phyloP scores from a whole-genome alignment of 53 echinoderm and acorn worm genomes.

The Mesocentrotus franciscanus region DNA sequence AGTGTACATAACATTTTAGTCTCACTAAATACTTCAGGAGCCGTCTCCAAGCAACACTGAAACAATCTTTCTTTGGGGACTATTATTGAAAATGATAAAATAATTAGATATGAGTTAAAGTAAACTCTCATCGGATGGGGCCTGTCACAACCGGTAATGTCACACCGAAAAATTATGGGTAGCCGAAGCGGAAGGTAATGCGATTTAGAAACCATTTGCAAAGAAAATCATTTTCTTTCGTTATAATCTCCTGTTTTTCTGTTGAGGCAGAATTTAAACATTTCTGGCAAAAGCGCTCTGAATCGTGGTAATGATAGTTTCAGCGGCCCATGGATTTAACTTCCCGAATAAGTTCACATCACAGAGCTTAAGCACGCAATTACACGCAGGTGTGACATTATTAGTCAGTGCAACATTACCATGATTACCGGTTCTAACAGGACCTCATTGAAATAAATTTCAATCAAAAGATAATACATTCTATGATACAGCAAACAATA shows the following conservation, averaged over 20 bases:
- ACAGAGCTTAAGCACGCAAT: slow-evolving; percentile 17
- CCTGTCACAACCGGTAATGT: slow-evolving; percentile 22
- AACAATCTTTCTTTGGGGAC: slow-evolving; percentile 36
- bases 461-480: slow-evolving; percentile 57
- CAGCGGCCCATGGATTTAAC: slow-evolving; percentile 39
- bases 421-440: not conserved
- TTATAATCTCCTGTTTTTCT: slow-evolving; percentile 28
- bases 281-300: slow-evolving; percentile 39
- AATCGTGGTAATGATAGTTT: slow-evolving; percentile 25
- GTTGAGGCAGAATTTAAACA: slow-evolving; percentile 40
- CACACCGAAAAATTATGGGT: not conserved
- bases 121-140: slow-evolving; percentile 54
- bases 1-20: slow-evolving; percentile 31
- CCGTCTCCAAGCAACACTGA: slow-evolving; percentile 22
- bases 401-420: not conserved
- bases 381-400: slow-evolving; percentile 40
- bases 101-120: slow-evolving; percentile 47
- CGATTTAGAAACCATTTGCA: not conserved
- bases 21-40: slow-evolving; percentile 39
- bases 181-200: not conserved
- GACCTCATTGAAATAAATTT: slow-evolving; percentile 32
- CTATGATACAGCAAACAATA: slow-evolving; percentile 11
- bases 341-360: slow-evolving; percentile 39
- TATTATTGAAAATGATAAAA: slow-evolving; percentile 35
- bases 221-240: slow-evolving; percentile 40